Base-by-base conservation (phyloP, 2,113 vertebrate species). In the Thamnophis sirtalis region DNA sequence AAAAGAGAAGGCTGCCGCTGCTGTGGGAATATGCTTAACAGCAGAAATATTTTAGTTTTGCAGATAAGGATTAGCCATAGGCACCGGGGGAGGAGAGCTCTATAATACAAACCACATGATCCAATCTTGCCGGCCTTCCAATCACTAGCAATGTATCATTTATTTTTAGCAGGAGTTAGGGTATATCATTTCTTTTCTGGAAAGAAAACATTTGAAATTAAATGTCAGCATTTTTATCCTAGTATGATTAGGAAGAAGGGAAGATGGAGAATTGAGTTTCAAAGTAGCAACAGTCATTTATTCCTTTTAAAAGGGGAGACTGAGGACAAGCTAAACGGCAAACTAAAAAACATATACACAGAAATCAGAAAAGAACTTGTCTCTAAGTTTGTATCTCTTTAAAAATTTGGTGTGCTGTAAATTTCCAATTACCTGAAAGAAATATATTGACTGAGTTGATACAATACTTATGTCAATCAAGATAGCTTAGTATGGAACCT, bases 41-140 rank as follows among this genome's bases (percentile, higher is more conserved):
- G 94, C 92, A 96, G 89, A 95, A 95, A 95, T 95, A 95, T 96
- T 96, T 97, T 96, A 95, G 94, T 96, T 95, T 95, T 94, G 93
- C 92, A 96, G 96, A 96, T 97, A 96, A 96, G 95, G 94, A 94
- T 96, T 96, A 97, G 95, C 93, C 95, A 96, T 96, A 92, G 95
- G 21, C 50, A 28, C 51, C 4, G 19, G 93, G 96, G 95, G 95
- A 96, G 95, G 95, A 95, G 93, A 93, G 55, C 95, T 48, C 7
- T 95, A 94, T 95, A 96, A 97, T 95, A 95, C 94, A 96, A 96
- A 94, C 95, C 96, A 95, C 96, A 95, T 96, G 95, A 92, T 93
- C 90, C 89, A 49, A 91, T 94, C 89, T 90, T 95, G 94, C 87
- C 92, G 95, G 91, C 95, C 91, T 95, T 96, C 93, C 86, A 54